Evolutionary conservation across 2,888 invertebrate genomes (phyloP).

Genomic region (Papilio gigon): DNA sequence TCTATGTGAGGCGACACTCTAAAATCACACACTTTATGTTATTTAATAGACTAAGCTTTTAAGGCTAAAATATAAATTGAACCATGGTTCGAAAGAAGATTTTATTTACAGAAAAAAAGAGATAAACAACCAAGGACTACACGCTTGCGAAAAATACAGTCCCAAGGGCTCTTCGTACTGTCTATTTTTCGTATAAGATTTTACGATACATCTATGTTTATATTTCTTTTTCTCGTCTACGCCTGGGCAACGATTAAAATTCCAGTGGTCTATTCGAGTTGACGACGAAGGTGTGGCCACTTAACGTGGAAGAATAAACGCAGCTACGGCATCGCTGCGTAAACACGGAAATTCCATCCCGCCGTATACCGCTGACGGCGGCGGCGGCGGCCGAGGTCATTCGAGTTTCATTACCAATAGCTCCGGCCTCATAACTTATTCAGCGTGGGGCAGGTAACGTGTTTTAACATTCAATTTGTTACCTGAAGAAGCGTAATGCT

Average conservation of each 20-base stretch:
- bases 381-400: conserved; percentile 71
- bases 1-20: conserved; percentile 15
- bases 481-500: conserved; percentile 68
- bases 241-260: conserved; percentile 43
- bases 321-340: conserved; percentile 53
- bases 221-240: neutral
- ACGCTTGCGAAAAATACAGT: too few species aligned
- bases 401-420: conserved; percentile 80
- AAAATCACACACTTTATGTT: conserved; percentile 32
- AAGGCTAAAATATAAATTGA: neutral
- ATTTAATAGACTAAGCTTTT: neutral
- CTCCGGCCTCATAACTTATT: conserved; percentile 77
- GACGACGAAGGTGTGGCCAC: conserved; percentile 57
- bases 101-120: too few species aligned
- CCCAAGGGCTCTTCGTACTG: too few species aligned
- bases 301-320: conserved; percentile 61
- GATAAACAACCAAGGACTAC: too few species aligned
- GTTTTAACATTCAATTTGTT: conserved; percentile 79
- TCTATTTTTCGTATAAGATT: too few species aligned
- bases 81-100: neutral
- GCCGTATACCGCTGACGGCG: conserved; percentile 49
- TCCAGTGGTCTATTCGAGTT: conserved; percentile 48
- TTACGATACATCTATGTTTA: too few species aligned
- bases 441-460: conserved; percentile 76
- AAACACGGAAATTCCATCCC: conserved; percentile 71